A percentile compares a stretch with the other conserved stretches of the same genome.
Conservation (phyloP, 1,140 invertebrate species). For the Trinorchestia longiramus region DNA sequence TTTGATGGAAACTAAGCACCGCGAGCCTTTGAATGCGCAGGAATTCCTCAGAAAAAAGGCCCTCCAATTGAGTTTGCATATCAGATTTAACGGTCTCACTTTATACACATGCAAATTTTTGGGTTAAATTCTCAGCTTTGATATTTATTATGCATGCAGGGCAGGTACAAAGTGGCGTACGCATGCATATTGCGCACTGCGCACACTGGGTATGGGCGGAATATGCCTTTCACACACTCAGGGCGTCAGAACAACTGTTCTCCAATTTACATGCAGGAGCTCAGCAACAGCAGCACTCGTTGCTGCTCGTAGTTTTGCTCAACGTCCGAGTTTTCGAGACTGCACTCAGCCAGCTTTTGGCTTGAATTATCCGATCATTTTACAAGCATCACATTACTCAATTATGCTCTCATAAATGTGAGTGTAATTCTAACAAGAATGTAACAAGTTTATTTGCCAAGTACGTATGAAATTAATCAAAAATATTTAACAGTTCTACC, state of each 20-base stretch:
- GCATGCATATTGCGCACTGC: background rate
- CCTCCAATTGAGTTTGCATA: constrained; percentile 5
- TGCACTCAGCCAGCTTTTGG: background rate
- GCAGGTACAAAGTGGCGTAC: background rate
- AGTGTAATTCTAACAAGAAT: background rate
- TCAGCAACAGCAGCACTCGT: too few species aligned
- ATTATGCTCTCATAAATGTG: background rate
- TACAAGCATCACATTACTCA: background rate
- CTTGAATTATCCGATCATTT: background rate
- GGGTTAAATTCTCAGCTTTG: background rate
- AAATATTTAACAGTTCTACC: too few species aligned
- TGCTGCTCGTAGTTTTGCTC: background rate
- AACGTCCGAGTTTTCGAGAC: background rate
- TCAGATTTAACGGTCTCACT: constrained; percentile 39
- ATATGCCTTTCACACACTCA: background rate
- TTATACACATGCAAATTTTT: constrained; percentile 43
- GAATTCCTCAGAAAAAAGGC: background rate
- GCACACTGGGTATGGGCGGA: background rate
- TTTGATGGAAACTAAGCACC: background rate
- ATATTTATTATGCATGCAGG: constrained; percentile 35
- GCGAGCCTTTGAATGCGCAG: background rate
- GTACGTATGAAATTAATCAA: too few species aligned
- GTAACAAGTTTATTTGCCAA: too few species aligned
- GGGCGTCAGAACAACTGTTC: background rate
- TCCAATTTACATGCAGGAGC: background rate